Conservation (phyloP, 2,888 invertebrate species). For the Parnassius orleans region DNA sequence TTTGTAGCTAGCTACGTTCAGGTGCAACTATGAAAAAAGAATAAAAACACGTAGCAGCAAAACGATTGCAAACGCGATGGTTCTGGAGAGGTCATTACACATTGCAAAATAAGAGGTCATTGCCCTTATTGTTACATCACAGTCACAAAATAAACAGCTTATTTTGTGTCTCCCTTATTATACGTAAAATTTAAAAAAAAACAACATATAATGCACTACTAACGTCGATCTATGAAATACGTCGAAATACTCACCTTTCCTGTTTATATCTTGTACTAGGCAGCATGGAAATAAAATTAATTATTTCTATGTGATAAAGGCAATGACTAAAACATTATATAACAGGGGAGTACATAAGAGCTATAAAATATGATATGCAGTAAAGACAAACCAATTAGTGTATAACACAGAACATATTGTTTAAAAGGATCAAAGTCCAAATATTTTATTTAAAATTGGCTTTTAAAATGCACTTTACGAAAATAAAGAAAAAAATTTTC, state of each 20-base stretch:
- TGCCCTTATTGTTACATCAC: constrained; percentile 60
- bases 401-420: no score
- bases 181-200: constrained; percentile 28
- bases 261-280: constrained; percentile 22
- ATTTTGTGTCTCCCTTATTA: no score
- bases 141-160: constrained; percentile 36
- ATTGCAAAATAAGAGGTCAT: constrained; percentile 67
- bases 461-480: no score
- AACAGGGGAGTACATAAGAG: not conserved
- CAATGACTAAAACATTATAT: no score
- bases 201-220: not conserved
- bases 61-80: constrained; percentile 59
- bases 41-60: constrained; percentile 37
- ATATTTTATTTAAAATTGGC: no score
- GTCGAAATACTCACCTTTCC: constrained; percentile 27
- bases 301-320: no score
- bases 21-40: constrained; percentile 35
- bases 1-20: constrained; percentile 9
- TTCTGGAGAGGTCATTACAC: constrained; percentile 68
- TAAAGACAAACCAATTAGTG: no score
- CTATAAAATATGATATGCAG: not conserved
- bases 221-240: constrained; percentile 1
- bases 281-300: constrained; percentile 29
- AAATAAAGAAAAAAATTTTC: no score
- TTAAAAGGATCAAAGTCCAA: no score